Evolutionary conservation across 2,113 vertebrate species (phyloP).

Genomic region (Stictonetta naevosa): DNA sequence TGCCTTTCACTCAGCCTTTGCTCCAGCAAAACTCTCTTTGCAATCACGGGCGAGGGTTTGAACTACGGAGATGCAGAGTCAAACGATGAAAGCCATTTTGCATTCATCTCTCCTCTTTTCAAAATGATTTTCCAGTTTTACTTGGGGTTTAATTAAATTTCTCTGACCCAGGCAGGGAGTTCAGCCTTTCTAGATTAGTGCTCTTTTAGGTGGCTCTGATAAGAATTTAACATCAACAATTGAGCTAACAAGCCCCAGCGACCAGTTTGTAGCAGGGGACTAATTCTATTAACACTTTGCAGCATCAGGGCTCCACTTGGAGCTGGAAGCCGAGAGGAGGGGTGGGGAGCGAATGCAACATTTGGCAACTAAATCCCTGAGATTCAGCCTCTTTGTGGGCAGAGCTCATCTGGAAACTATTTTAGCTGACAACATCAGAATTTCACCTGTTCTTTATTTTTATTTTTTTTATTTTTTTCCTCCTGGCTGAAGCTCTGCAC

Average conservation of each 20-base stretch:
- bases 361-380: conserved; percentile 36
- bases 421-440: conserved; percentile 69
- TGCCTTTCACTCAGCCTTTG: background rate
- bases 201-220: conserved; percentile 69
- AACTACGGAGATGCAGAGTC: background rate
- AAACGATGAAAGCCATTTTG: conserved; percentile 40
- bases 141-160: conserved; percentile 66
- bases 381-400: conserved; percentile 31
- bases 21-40: conserved; percentile 25
- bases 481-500: conserved; percentile 23
- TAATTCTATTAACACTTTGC: conserved; percentile 65
- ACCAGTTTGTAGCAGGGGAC: conserved; percentile 48
- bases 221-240: conserved; percentile 64
- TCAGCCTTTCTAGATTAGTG: conserved; percentile 63
- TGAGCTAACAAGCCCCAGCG: conserved; percentile 57
- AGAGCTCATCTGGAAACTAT: conserved; percentile 29
- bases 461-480: too few species aligned
- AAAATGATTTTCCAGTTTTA: conserved; percentile 58
- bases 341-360: background rate
- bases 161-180: conserved; percentile 38
- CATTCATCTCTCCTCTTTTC: conserved; percentile 46
- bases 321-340: background rate
- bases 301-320: conserved; percentile 49
- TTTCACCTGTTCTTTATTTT: conserved; percentile 20
- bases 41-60: background rate